A percentile compares a stretch with the other conserved stretches of the same genome.
phyloP scores from a whole-genome alignment of 2,888 invertebrate species.

The Dastarcus helophoroides region DNA sequence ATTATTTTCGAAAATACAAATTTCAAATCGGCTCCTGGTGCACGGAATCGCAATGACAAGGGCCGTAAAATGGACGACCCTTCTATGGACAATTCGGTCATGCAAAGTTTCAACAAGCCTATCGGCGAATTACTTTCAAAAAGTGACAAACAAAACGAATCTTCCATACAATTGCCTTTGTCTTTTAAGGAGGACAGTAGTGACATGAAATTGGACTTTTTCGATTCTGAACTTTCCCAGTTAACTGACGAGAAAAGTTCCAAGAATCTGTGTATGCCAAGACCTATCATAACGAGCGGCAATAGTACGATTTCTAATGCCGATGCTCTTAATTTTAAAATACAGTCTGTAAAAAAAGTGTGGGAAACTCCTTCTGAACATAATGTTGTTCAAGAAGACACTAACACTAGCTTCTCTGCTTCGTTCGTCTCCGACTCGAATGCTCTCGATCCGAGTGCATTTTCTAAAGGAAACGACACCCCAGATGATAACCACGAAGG shows the following conservation, averaged over 20 bases:
- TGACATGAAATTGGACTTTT: conserved; percentile 88
- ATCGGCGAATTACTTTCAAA: conserved; percentile 38
- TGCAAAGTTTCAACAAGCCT: conserved; percentile 40
- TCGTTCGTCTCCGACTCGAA: conserved; percentile 36
- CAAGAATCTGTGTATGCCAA: conserved; percentile 43
- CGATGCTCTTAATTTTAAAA: conserved; percentile 79
- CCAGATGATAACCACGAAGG: conserved; percentile 42
- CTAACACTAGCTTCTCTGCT: conserved; percentile 28
- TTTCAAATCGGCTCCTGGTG: conserved; percentile 64
- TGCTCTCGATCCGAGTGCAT: conserved; percentile 37
- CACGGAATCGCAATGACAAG: conserved; percentile 43
- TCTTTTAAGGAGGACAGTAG: conserved; percentile 71
- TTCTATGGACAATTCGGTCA: conserved; percentile 28
- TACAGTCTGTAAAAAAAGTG: conserved; percentile 84
- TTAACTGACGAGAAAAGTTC: conserved; percentile 59
- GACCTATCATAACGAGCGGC: conserved; percentile 46
- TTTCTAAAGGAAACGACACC: conserved; percentile 30
- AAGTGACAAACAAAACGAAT: conserved; percentile 32
- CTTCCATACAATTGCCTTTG: conserved; percentile 49
- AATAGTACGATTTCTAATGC: conserved; percentile 72
- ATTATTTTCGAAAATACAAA: conserved; percentile 89
- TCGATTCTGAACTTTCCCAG: conserved; percentile 71
- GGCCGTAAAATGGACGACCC: conserved; percentile 48
- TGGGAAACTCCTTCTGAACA: conserved; percentile 55
- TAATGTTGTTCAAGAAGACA: conserved; percentile 39